These are phyloP conservation scores for Brachionus angularis DNA, from an alignment of 1,140 invertebrate genomes.

Conservation along the genomic window DNA sequence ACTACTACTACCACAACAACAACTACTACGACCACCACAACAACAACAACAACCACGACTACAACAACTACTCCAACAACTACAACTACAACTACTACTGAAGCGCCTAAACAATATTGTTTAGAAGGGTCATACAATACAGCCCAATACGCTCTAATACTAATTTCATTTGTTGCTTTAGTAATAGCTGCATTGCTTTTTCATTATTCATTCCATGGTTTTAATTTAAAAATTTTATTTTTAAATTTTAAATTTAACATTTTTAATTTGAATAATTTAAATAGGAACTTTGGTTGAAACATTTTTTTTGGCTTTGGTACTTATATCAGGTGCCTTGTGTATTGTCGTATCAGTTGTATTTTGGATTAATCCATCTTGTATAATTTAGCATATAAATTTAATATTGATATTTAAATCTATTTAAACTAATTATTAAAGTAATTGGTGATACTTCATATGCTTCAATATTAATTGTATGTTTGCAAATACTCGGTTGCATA, in stretches of 20 bases:
- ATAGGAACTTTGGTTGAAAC: slow-evolving; percentile 35
- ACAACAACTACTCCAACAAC: not conserved
- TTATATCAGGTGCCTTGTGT: slow-evolving; percentile 28
- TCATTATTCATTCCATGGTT: slow-evolving; percentile 38
- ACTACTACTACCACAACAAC: too few species aligned
- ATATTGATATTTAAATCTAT: not conserved
- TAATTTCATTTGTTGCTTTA: slow-evolving; percentile 21
- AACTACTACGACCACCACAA: too few species aligned
- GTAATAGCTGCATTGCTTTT: slow-evolving; percentile 30
- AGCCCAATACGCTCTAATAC: slow-evolving; percentile 30
- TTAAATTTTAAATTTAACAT: too few species aligned
- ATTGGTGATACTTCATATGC: not conserved
- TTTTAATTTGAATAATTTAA: too few species aligned
- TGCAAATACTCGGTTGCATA: not conserved
- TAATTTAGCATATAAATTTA: not conserved
- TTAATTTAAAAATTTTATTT: too few species aligned
- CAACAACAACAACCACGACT: not conserved
- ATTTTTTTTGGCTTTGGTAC: slow-evolving; percentile 30
- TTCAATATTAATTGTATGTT: not conserved
- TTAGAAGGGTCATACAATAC: not conserved
- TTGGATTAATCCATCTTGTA: slow-evolving; percentile 33
- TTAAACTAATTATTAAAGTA: slow-evolving; percentile 1
- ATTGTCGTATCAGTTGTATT: slow-evolving; percentile 28
- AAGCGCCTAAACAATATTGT: not conserved
- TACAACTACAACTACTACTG: not conserved